Conservation (phyloP, 1,140 invertebrate species). For the Brachionus sp. region DNA sequence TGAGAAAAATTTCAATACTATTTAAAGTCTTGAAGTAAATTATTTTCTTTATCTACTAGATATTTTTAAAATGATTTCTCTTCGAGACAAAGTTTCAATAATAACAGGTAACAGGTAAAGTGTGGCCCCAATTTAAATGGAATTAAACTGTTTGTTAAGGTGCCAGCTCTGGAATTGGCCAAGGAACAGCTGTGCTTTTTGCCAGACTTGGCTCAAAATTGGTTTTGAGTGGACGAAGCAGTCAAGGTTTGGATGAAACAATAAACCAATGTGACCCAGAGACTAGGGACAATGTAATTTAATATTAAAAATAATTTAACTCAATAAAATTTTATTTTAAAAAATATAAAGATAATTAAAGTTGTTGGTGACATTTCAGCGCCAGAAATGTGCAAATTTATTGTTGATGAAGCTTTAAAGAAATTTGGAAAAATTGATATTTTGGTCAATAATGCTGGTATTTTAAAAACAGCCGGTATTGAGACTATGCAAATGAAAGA, state of each 20-base stretch:
- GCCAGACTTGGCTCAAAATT: constrained; percentile 70
- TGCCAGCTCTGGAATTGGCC: constrained; percentile 80
- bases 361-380: constrained; percentile 49
- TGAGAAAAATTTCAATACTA: not conserved
- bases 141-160: constrained; percentile 52
- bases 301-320: not conserved
- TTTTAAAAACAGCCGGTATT: constrained; percentile 74
- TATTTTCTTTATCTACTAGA: not conserved
- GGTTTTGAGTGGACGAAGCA: constrained; percentile 71
- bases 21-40: not conserved
- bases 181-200: constrained; percentile 72
- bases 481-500: constrained; percentile 76
- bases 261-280: constrained; percentile 65
- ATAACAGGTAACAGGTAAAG: constrained; percentile 7
- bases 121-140: not conserved
- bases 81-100: constrained; percentile 13
- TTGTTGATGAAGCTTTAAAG: constrained; percentile 51
- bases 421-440: constrained; percentile 63
- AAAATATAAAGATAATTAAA: not conserved
- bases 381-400: constrained; percentile 48
- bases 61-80: constrained; percentile 3
- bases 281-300: constrained; percentile 27
- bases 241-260: constrained; percentile 66
- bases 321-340: not conserved
- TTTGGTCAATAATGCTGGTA: constrained; percentile 78